These are phyloP conservation scores for Trematomus loennbergii DNA, from an alignment of 2,113 vertebrate species.

Conservation along the genomic window DNA sequence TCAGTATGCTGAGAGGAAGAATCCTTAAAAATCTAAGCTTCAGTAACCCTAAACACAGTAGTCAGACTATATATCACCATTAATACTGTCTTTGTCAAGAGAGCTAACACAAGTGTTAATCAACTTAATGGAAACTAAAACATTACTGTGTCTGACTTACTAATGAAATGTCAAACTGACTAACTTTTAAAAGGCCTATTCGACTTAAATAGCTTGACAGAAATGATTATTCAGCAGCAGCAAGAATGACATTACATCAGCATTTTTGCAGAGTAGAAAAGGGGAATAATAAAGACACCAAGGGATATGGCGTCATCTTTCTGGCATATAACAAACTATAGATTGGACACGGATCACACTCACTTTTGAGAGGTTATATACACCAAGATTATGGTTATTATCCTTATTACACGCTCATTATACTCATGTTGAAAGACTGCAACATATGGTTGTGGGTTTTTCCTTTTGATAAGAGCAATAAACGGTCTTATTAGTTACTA, in stretches of 20 bases:
- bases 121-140: constrained; percentile 55
- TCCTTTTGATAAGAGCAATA: neutral
- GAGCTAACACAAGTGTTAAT: constrained; percentile 55
- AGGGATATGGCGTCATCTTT: neutral
- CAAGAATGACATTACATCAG: constrained; percentile 7
- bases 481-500: neutral
- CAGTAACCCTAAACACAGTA: constrained; percentile 61
- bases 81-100: constrained; percentile 58
- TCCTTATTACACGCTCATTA: neutral
- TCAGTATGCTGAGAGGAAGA: constrained; percentile 27
- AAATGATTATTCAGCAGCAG: constrained; percentile 8
- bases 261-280: neutral
- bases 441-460: neutral
- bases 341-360: neutral
- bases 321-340: neutral
- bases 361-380: neutral
- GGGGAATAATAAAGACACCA: neutral
- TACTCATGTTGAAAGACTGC: neutral
- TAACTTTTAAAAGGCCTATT: constrained; percentile 5
- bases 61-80: constrained; percentile 30
- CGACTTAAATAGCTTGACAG: neutral
- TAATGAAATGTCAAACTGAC: neutral
- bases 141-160: constrained; percentile 14
- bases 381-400: neutral
- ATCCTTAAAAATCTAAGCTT: constrained; percentile 40